Base-by-base conservation (phyloP, 2,113 vertebrate species). In the Crotalus horridus region DNA sequence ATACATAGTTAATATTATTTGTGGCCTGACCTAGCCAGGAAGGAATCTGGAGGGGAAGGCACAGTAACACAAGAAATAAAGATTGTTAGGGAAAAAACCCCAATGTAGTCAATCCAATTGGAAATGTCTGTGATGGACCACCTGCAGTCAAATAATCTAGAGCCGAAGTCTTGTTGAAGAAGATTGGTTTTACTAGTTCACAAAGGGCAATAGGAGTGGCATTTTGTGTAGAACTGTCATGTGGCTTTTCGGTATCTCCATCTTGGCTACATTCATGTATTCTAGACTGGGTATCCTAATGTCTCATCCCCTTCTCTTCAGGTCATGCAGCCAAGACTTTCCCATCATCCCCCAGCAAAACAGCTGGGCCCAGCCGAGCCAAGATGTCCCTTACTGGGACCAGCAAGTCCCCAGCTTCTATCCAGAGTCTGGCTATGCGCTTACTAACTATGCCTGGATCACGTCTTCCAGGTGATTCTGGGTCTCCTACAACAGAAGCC, bases 361-460 rank as follows among this genome's bases (percentile, higher is more conserved):
- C 93, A 87, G 93, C 89, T 0, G 93, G 90, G 26, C 91, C 97
- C 86, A 97, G 97, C 92, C 95, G 98, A 43, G 98, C 98, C 29
- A 99, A 99, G 96, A 99, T 99, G 98, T 98, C 98, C 0, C 98
- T 99, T 87, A 98, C 98, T 0, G 98, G 98, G 0, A 97, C 98
- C 0, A 97, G 97, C 88, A 98, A 98, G 95, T 96, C 97, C 4
- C 94, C 97, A 24, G 96, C 96, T 0, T 97, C 87, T 24, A 97
- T 89, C 90, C 97, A 97, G 94, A 97, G 96, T 92, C 97, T 95
- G 96, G 98, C 91, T 33, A 98, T 96, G 97, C 97, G 93, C 92
- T 96, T 94, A 94, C 96, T 95, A 93, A 97, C 56, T 94, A 95
- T 97, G 94, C 97, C 97, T 0, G 95, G 97, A 1, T 90, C 96